These are phyloP conservation scores for Xenops minutus DNA, from an alignment of 2,797 vertebrate species.

Conservation along the genomic window DNA sequence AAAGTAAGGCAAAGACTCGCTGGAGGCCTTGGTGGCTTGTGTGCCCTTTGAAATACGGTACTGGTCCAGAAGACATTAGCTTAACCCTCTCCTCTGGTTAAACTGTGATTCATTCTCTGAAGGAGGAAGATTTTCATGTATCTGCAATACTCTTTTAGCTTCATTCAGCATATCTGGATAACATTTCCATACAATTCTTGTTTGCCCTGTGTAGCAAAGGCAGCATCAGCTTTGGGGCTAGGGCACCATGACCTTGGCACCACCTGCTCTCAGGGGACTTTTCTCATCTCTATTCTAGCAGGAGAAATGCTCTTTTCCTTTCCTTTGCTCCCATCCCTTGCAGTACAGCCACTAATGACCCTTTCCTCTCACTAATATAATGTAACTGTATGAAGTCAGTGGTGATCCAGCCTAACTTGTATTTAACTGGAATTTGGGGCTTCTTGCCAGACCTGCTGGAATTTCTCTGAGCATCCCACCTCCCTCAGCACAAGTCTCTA, in stretches of 20 bases:
- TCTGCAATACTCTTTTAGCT: constrained; percentile 7
- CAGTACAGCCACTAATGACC: neutral
- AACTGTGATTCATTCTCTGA: constrained; percentile 46
- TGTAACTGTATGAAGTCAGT: neutral
- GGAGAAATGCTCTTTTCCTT: neutral
- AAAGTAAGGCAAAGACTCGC: constrained; percentile 64
- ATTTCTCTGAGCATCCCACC: neutral
- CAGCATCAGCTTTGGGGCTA: fast-evolving
- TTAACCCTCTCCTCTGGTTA: constrained; percentile 59
- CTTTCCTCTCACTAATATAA: neutral
- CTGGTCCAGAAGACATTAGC: constrained; percentile 53
- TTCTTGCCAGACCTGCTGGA: neutral
- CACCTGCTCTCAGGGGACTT: neutral
- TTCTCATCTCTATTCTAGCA: neutral
- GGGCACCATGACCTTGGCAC: neutral
- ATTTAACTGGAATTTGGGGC: neutral
- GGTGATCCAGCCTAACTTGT: neutral
- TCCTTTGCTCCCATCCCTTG: neutral
- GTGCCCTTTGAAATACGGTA: constrained; percentile 60
- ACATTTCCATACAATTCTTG: neutral
- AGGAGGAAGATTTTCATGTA: constrained; percentile 16
- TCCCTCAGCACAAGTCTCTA: neutral
- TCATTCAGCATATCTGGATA: neutral
- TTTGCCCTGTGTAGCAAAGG: neutral
- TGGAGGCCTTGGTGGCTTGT: constrained; percentile 37